Conservation (phyloP, 2,113 vertebrate species). For the Bambusicola thoracicus region DNA sequence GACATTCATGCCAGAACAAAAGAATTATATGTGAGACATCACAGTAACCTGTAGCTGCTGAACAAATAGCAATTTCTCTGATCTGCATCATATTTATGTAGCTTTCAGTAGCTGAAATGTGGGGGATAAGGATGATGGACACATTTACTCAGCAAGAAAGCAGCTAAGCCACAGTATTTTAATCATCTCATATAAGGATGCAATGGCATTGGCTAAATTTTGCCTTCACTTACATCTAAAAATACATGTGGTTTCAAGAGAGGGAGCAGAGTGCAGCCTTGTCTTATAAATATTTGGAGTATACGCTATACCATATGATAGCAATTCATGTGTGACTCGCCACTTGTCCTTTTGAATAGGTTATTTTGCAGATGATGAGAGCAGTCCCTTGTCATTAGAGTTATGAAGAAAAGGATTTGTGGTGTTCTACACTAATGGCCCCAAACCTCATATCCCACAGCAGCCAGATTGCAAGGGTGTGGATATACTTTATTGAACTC, state of each 20-base stretch:
- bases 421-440: background rate
- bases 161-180: slow-evolving; percentile 9
- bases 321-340: background rate
- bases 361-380: slow-evolving; percentile 25
- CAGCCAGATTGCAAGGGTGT: background rate
- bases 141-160: slow-evolving; percentile 1
- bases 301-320: background rate
- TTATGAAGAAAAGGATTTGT: background rate
- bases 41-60: background rate
- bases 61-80: background rate
- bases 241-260: slow-evolving; percentile 40
- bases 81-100: background rate
- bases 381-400: background rate
- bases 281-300: slow-evolving; percentile 38
- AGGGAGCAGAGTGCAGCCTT: background rate
- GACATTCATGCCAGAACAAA: background rate
- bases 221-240: background rate
- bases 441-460: background rate
- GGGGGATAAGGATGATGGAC: background rate
- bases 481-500: background rate
- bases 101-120: background rate
- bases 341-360: background rate
- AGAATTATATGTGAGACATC: background rate
- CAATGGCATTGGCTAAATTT: slow-evolving; percentile 16
- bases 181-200: background rate